Conservation (phyloP, 2,797 vertebrate genomes). For the Schizopygopsis pylzovi region DNA sequence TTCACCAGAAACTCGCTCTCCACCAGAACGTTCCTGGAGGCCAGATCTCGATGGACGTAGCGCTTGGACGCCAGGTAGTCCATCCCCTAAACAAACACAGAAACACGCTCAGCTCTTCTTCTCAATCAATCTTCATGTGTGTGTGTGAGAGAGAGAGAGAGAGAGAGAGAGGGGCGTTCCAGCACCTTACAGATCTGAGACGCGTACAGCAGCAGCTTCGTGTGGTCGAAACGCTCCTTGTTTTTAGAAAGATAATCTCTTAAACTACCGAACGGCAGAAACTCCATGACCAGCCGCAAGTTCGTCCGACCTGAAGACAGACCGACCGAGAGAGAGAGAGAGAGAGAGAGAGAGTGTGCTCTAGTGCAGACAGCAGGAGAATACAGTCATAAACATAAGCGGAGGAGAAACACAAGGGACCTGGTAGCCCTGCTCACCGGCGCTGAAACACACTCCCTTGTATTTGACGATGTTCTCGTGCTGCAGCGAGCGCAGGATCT, state of each 20-base stretch:
- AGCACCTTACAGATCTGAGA: slow-evolving; percentile 96
- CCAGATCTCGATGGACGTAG: slow-evolving; percentile 95
- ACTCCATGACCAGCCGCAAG: slow-evolving; percentile 96
- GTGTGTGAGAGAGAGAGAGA: background rate
- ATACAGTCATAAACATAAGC: too few relatives aligned
- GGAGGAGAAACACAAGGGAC: too few relatives aligned
- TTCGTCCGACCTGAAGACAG: slow-evolving; percentile 84
- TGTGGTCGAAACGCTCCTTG: slow-evolving; percentile 90
- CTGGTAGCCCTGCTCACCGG: slow-evolving; percentile 76
- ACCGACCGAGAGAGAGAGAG: background rate
- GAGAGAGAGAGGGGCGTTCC: background rate
- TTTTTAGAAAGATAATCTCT: slow-evolving; percentile 96
- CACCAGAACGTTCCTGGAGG: slow-evolving; percentile 95
- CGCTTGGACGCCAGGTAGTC: slow-evolving; percentile 93
- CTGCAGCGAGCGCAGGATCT: slow-evolving; percentile 96
- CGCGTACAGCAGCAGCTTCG: slow-evolving; percentile 90
- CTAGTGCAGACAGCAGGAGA: background rate
- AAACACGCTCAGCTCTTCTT: background rate
- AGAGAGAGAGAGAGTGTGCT: background rate
- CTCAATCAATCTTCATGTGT: background rate
- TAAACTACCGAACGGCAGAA: slow-evolving; percentile 94
- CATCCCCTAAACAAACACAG: slow-evolving; percentile 85
- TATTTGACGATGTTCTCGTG: slow-evolving; percentile 99
- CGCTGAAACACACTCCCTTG: slow-evolving; percentile 97
- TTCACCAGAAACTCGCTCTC: slow-evolving; percentile 98